These are phyloP conservation scores for Linepithema humile DNA, from an alignment of 1,140 invertebrate genomes.

Conservation along the genomic window DNA sequence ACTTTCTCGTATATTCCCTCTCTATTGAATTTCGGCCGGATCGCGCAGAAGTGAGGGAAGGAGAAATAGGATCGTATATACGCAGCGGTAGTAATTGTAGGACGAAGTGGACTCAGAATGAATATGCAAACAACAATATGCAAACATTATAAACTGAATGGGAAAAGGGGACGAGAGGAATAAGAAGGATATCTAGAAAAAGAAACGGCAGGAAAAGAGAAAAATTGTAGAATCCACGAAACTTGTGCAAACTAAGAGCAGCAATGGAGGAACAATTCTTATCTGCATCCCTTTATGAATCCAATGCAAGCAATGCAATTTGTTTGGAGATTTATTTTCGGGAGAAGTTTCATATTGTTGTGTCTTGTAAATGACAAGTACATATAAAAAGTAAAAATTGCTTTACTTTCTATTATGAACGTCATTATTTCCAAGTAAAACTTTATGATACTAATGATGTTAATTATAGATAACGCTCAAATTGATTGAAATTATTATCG, in stretches of 20 bases:
- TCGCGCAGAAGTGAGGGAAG: not conserved
- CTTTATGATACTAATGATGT: not conserved
- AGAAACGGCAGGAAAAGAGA: not conserved
- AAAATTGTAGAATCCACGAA: not conserved
- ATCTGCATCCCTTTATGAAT: not conserved
- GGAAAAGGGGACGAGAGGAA: not conserved
- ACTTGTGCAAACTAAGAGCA: not conserved
- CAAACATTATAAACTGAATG: slow-evolving; percentile 27
- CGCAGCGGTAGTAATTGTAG: slow-evolving; percentile 30
- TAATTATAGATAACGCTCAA: not conserved
- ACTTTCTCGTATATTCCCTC: slow-evolving; percentile 51
- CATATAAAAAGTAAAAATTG: not conserved
- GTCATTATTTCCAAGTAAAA: not conserved
- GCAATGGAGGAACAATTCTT: not conserved
- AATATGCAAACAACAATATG: slow-evolving; percentile 56
- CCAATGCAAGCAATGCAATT: not conserved
- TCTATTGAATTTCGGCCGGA: slow-evolving; percentile 38
- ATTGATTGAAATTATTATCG: not conserved
- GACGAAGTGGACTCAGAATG: slow-evolving; percentile 23
- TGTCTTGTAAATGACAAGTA: not conserved
- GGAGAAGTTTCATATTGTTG: not conserved
- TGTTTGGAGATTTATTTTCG: not conserved
- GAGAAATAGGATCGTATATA: not conserved
- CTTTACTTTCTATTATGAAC: not conserved
- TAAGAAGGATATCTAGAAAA: not conserved